Conservation (phyloP, 2,797 vertebrate species). For the Oreochromis grahami region DNA sequence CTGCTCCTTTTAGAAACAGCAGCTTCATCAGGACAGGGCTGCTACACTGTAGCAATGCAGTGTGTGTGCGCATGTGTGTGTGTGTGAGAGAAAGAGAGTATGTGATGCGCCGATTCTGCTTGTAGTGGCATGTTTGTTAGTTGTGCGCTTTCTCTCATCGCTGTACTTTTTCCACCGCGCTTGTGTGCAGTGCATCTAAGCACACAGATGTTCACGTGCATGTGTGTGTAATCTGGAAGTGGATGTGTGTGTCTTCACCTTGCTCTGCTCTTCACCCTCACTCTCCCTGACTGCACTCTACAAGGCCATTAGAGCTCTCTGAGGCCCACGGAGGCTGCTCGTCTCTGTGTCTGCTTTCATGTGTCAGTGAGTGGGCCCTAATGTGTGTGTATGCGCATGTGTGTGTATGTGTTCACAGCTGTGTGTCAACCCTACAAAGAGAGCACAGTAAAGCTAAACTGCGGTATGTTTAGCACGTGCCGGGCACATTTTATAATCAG, state of each 20-base stretch:
- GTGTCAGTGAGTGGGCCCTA: slow-evolving; percentile 65
- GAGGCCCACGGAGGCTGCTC: slow-evolving; percentile 61
- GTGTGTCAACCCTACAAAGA: slow-evolving; percentile 11
- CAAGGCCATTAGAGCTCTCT: slow-evolving; percentile 76
- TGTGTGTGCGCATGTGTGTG: slow-evolving; percentile 10
- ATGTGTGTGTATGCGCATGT: slow-evolving; percentile 11
- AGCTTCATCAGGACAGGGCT: slow-evolving; percentile 79
- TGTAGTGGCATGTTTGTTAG: slow-evolving; percentile 46
- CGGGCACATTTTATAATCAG: not conserved
- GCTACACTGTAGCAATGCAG: slow-evolving; percentile 71
- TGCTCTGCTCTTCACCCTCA: slow-evolving; percentile 77
- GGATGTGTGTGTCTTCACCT: slow-evolving; percentile 69
- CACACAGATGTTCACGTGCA: slow-evolving; percentile 15
- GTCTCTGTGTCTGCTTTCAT: slow-evolving; percentile 71
- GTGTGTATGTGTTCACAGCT: not conserved
- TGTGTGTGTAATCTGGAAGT: slow-evolving; percentile 40
- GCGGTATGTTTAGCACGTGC: slow-evolving; percentile 6
- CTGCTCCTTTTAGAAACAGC: slow-evolving; percentile 82
- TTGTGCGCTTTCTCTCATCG: slow-evolving; percentile 9
- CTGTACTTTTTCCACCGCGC: slow-evolving; percentile 7
- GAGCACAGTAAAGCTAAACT: slow-evolving; percentile 13
- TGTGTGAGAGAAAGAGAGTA: not conserved
- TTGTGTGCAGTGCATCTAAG: not conserved
- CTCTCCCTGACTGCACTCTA: slow-evolving; percentile 71
- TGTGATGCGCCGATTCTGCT: slow-evolving; percentile 32